These are phyloP conservation scores for Eulemur rubriventer DNA, from an alignment of 2,797 vertebrate species.

Conservation along the genomic window DNA sequence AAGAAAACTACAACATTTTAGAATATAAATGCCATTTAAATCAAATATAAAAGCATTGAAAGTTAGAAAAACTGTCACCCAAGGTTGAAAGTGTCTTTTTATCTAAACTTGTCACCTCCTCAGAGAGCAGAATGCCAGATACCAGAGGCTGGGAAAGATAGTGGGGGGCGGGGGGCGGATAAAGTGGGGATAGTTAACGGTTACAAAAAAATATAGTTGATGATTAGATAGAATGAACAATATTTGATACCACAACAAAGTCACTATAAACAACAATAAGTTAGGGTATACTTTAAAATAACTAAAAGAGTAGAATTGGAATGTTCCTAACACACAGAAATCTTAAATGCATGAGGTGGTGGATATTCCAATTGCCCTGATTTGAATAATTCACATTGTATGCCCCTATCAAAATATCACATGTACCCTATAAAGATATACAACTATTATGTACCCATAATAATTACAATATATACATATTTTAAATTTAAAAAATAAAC, in stretches of 20 bases:
- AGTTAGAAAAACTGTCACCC: constrained; percentile 45
- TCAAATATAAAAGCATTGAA: constrained; percentile 57
- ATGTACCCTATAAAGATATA: background rate
- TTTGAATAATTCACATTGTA: background rate
- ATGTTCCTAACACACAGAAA: background rate
- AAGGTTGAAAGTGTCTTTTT: constrained; percentile 68
- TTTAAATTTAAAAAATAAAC: background rate
- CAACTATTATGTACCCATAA: background rate
- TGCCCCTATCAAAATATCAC: background rate
- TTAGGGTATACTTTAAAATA: background rate
- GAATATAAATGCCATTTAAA: constrained; percentile 53
- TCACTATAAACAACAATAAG: background rate
- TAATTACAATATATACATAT: background rate
- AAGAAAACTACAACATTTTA: constrained; percentile 58
- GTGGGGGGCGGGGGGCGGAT: background rate
- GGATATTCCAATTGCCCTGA: background rate
- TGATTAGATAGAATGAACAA: background rate
- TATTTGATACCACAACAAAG: background rate
- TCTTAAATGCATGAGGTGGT: background rate
- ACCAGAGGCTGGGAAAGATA: background rate
- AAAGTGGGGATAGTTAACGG: background rate
- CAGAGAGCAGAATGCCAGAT: background rate
- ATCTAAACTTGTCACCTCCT: constrained; percentile 65
- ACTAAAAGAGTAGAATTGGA: background rate
- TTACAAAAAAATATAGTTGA: background rate